Evolutionary conservation across 1,140 invertebrate genomes (phyloP).

Genomic region (Lutraria rhynchaena): DNA sequence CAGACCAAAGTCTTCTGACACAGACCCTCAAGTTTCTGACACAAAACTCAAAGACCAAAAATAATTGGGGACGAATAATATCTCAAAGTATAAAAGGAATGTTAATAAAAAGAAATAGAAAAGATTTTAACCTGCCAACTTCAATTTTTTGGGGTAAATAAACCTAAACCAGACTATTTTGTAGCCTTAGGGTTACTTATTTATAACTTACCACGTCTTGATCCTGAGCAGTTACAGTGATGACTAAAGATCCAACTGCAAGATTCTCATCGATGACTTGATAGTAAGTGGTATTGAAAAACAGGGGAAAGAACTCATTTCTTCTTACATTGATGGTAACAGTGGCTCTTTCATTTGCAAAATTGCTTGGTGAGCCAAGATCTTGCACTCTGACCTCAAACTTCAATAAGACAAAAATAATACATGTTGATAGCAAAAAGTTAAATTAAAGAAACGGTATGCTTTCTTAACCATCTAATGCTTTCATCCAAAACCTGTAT

Average conservation of each 20-base stretch:
- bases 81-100: no score
- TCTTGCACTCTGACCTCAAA: conserved; percentile 64
- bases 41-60: no score
- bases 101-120: no score
- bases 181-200: no score
- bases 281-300: conserved; percentile 66
- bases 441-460: neutral
- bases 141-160: no score
- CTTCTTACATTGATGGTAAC: conserved; percentile 68
- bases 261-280: conserved; percentile 61
- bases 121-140: no score
- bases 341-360: conserved; percentile 54
- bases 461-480: no score
- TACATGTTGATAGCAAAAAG: neutral
- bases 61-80: no score
- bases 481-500: no score
- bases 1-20: no score
- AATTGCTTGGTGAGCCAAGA: conserved; percentile 57
- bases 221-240: conserved; percentile 67
- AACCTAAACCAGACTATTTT: no score
- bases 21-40: no score
- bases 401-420: conserved; percentile 47
- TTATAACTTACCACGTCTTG: conserved; percentile 68
- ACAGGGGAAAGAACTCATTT: conserved; percentile 69
- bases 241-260: conserved; percentile 56